phyloP scores from a whole-genome alignment of 1,140 invertebrate genomes.

The Penaeus indicus region DNA sequence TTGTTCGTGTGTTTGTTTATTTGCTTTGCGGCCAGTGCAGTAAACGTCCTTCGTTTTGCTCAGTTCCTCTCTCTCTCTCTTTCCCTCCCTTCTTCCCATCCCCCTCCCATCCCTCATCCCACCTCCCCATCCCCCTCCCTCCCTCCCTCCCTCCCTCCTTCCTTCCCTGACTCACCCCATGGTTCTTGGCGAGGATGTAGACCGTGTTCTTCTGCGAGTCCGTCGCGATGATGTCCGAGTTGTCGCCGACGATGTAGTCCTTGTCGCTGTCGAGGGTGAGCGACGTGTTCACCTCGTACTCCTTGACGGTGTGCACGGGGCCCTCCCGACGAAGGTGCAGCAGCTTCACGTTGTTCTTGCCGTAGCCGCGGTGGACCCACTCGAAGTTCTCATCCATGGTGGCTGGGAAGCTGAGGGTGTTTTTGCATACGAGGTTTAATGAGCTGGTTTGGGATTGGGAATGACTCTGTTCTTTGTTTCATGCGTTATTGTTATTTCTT shows the following conservation, averaged over 20 bases:
- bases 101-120: no score
- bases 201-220: constrained; percentile 87
- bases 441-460: no score
- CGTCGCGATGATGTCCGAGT: constrained; percentile 75
- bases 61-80: no score
- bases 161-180: constrained; percentile 73
- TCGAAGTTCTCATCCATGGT: constrained; percentile 37
- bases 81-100: no score
- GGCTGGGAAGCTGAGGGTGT: background rate
- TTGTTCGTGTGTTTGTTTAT: no score
- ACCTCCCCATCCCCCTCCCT: background rate
- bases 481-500: no score
- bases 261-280: constrained; percentile 79
- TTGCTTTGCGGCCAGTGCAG: no score
- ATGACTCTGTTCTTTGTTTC: no score
- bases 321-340: constrained; percentile 79
- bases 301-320: constrained; percentile 75
- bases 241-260: constrained; percentile 74
- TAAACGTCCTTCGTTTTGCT: no score
- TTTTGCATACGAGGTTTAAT: no score
- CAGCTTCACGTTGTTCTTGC: constrained; percentile 81
- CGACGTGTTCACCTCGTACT: constrained; percentile 81
- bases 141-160: constrained; percentile 23
- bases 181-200: constrained; percentile 82
- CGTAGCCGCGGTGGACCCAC: constrained; percentile 78